A percentile compares a stretch with the other conserved stretches of the same genome.
These are phyloP conservation scores for Oreochromis mossambicus DNA, from an alignment of 2,797 vertebrate genomes.

Conservation along the genomic window DNA sequence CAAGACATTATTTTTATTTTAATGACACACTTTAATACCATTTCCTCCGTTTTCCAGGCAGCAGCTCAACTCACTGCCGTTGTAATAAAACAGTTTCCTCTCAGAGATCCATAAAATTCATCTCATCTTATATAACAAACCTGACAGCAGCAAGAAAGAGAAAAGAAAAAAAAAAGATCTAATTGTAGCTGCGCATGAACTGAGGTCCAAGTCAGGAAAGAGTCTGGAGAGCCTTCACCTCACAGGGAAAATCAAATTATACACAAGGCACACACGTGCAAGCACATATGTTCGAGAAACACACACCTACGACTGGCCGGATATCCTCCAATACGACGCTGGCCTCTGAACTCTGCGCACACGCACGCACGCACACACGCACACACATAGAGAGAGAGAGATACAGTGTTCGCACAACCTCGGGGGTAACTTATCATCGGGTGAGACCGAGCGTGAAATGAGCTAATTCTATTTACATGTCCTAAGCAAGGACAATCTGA, in stretches of 20 bases:
- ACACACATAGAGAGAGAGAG: not conserved
- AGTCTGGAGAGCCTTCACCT: conserved; percentile 19
- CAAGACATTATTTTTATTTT: not conserved
- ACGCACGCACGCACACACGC: not conserved
- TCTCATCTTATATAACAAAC: not conserved
- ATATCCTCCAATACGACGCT: conserved; percentile 43
- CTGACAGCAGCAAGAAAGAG: not conserved
- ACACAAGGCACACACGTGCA: conserved; percentile 33
- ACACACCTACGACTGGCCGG: conserved; percentile 46
- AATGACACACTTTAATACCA: not conserved
- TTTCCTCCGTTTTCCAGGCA: conserved; percentile 1
- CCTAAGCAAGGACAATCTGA: conserved; percentile 1
- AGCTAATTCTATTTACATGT: conserved; percentile 53
- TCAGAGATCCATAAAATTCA: not conserved
- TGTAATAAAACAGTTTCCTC: not conserved
- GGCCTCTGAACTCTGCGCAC: conserved; percentile 35
- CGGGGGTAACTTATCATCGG: conserved; percentile 47
- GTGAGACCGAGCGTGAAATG: conserved; percentile 61
- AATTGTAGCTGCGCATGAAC: not conserved
- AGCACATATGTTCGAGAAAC: conserved; percentile 36
- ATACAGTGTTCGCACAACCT: not conserved
- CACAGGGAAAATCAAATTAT: conserved; percentile 48
- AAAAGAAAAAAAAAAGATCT: not conserved
- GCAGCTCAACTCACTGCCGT: not conserved
- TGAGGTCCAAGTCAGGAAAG: not conserved